Evolutionary conservation across 2,113 vertebrate genomes (phyloP).

Genomic region (Neodontobutis hainanensis): DNA sequence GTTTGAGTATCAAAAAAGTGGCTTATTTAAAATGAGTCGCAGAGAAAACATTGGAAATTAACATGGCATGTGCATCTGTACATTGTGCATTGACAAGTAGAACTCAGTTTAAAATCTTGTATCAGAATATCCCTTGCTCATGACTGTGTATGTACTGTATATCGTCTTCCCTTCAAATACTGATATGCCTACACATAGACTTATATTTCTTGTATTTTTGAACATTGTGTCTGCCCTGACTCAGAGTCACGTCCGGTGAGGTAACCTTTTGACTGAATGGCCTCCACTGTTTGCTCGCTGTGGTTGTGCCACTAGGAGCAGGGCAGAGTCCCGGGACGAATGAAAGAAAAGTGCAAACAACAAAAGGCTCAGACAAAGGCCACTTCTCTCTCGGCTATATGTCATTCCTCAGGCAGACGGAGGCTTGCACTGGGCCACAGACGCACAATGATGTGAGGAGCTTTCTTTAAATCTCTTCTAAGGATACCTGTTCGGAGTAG

Average conservation of each 20-base stretch:
- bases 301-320: conserved; percentile 65
- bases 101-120: too few species aligned
- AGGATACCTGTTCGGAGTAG: conserved; percentile 38
- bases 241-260: conserved; percentile 43
- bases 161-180: too few species aligned
- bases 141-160: too few species aligned
- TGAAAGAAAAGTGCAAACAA: conserved; percentile 5
- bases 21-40: too few species aligned
- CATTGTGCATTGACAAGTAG: too few species aligned
- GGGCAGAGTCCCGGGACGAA: conserved; percentile 32
- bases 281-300: conserved; percentile 52
- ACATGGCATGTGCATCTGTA: too few species aligned
- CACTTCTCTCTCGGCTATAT: conserved; percentile 40
- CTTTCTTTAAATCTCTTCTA: conserved; percentile 44
- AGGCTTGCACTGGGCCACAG: conserved; percentile 7
- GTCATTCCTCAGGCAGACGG: conserved; percentile 31
- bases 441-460: conserved; percentile 64
- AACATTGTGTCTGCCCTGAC: conserved; percentile 3
- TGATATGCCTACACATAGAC: not conserved
- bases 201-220: not conserved
- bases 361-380: conserved; percentile 48
- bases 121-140: too few species aligned
- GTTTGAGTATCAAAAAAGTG: too few species aligned
- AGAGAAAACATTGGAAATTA: too few species aligned
- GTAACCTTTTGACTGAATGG: conserved; percentile 68